Conservation (phyloP, 2,113 vertebrate genomes). For the Ictalurus punctatus region DNA sequence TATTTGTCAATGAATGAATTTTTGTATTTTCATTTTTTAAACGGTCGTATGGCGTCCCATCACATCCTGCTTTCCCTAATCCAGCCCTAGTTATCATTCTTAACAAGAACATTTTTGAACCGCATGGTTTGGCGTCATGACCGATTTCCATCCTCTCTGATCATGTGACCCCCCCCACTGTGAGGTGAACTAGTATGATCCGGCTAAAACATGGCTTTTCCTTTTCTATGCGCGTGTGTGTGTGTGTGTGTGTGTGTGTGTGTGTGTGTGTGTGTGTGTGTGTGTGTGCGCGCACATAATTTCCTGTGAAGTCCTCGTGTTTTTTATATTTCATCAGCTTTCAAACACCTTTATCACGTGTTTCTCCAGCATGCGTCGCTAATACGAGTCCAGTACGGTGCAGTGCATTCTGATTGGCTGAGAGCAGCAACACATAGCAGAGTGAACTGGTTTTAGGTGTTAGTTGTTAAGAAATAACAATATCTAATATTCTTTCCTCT, state of each 20-base stretch:
- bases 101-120: too few relatives aligned
- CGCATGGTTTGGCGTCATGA: neutral
- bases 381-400: neutral
- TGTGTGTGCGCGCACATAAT: constrained; percentile 44
- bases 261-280: constrained; percentile 42
- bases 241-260: constrained; percentile 29
- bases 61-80: neutral
- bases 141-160: neutral
- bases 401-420: neutral
- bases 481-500: neutral
- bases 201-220: constrained; percentile 55
- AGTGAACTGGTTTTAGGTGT: neutral
- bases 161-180: neutral
- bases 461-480: neutral
- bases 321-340: neutral
- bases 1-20: neutral
- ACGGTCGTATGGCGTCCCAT: neutral
- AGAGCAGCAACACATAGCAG: neutral
- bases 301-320: constrained; percentile 63
- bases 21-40: neutral
- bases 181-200: neutral
- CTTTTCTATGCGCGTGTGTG: constrained; percentile 44
- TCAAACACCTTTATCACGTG: neutral
- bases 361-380: neutral
- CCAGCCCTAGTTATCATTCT: neutral